Evolutionary conservation across 2,113 vertebrate genomes (phyloP).

Genomic region (Eudorcas thomsonii): DNA sequence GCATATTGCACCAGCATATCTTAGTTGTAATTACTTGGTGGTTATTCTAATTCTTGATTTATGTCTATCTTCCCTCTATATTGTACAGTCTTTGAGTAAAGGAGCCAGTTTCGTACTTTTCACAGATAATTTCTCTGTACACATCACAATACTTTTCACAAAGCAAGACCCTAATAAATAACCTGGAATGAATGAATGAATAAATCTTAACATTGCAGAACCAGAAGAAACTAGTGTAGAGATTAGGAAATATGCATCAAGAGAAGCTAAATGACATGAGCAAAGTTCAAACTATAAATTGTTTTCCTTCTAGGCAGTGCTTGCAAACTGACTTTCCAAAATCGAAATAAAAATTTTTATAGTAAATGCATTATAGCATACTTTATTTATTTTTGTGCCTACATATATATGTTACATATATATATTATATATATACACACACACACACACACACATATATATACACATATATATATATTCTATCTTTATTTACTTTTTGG

Average conservation of each 20-base stretch:
- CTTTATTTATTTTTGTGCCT: neutral
- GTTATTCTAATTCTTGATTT: neutral
- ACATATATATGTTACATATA: neutral
- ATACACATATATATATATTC: neutral
- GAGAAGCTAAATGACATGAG: neutral
- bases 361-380: neutral
- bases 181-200: neutral
- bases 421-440: no score
- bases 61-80: neutral
- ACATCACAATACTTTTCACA: neutral
- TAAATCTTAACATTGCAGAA: neutral
- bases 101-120: neutral
- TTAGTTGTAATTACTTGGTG: neutral
- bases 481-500: neutral
- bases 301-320: neutral
- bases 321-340: neutral
- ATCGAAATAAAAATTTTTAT: neutral
- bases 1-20: neutral
- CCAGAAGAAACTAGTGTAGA: neutral
- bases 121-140: neutral
- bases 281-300: neutral
- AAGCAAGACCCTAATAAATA: neutral
- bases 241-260: neutral
- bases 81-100: neutral
- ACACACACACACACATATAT: fast-evolving